Base-by-base conservation (phyloP, 2,113 vertebrate species). In the Saimiri boliviensis region DNA sequence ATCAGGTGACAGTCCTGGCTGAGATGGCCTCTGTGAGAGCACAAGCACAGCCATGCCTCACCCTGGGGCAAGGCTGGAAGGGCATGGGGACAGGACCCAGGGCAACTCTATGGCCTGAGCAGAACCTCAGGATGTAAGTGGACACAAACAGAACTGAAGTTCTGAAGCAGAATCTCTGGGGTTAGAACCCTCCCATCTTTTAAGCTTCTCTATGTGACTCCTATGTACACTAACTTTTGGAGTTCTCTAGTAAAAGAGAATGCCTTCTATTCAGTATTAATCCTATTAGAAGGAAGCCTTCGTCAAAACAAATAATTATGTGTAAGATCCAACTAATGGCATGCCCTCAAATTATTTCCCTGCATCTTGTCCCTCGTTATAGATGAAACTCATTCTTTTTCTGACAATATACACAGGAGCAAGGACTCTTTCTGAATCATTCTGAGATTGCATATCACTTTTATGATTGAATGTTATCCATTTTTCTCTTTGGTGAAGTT, bases 401-500 rank as follows among this genome's bases (percentile, higher is more conserved):
- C 20, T 70, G 68, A 54, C 3, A 86, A 58, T 17, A 68, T 16
- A 35, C 6, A 27, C 11, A 37, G 25, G 66, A 82, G 30, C 74
- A 94, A 52, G 13, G 56, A 63, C 45, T 37, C 11, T 90, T 89
- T 86, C 58, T 93, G 20, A 83, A 86, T 37, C 27, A 20, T 54
- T 25, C 45, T 47, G 79, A 85, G 35, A 66, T 66, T 66, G 25
- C 23, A 54, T 63, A 42, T 27, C 45, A 37, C 32, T 71, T 87
- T 93, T 30, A 87, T 77, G 37, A 76, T 35, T 70, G 21, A 13
- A 84, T 35, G 77, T 89, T 58, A 77, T 76, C 35, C 54, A 25
- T 90, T 71, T 94, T 80, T 20, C 54, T 12, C 25, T 77, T 84
- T 63, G 74, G 30, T 76, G 47, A 96, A 40, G 20, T 91, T 88